A percentile compares a stretch with the other conserved stretches of the same genome.
These are phyloP conservation scores for Myotis lucifugus DNA, from an alignment of 2,113 vertebrate genomes.

Conservation along the genomic window DNA sequence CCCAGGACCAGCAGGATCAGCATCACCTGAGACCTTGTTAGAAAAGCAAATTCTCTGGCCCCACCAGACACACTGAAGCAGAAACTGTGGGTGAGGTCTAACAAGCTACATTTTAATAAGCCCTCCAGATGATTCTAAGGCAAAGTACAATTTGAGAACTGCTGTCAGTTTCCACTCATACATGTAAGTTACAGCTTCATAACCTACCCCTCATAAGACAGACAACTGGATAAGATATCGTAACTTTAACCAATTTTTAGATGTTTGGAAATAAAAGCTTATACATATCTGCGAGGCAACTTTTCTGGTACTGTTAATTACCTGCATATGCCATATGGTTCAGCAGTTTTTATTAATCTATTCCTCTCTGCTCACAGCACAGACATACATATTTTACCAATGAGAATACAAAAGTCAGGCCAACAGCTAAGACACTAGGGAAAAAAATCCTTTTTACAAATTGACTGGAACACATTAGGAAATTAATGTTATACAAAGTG, in stretches of 20 bases:
- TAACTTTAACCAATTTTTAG: constrained; percentile 34
- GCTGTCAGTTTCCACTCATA: background rate
- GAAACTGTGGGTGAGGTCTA: background rate
- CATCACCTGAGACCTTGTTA: background rate
- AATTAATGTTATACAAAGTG: constrained; percentile 11
- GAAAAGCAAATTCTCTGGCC: background rate
- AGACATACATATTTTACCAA: constrained; percentile 61
- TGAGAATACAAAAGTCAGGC: background rate
- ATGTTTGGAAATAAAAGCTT: constrained; percentile 73
- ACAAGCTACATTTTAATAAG: background rate
- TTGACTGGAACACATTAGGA: background rate
- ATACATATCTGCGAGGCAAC: constrained; percentile 69
- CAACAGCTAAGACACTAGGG: constrained; percentile 30
- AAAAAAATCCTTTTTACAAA: constrained; percentile 7
- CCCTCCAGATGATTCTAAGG: background rate
- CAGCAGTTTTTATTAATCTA: constrained; percentile 10
- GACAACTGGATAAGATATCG: background rate
- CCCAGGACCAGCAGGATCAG: background rate
- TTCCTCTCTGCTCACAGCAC: background rate
- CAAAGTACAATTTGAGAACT: background rate
- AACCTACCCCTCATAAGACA: background rate
- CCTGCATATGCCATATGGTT: constrained; percentile 37
- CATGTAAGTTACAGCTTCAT: background rate
- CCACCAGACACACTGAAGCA: background rate
- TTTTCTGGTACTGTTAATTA: constrained; percentile 51